Base-by-base conservation (phyloP, 2,888 invertebrate species). In the Spicauda simplicius region DNA sequence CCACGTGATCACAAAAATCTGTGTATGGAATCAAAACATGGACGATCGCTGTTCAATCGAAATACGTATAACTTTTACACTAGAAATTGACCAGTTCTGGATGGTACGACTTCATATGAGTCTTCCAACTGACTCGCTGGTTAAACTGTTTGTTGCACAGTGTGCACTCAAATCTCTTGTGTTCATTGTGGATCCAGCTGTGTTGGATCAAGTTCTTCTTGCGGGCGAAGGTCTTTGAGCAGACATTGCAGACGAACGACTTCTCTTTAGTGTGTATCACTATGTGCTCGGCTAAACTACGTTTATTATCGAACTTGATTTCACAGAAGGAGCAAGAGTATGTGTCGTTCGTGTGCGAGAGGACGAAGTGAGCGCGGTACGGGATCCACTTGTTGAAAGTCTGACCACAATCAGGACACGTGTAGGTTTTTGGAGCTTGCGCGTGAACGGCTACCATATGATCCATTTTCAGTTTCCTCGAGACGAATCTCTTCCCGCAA, bases 211-310 rank as follows among this genome's bases (percentile, higher is more conserved):
- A 70, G 1, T 83, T 85, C n/a, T 84, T 84, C 71, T 87, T 88
- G 19, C 88, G 78, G 1, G 83, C 79, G 71, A 91, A 91, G 0
- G 79, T 75, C 65, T 93, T 94, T 0, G 84, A 74, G 66, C 94
- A 94, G 0, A 90, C 82, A n/a, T 81, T 79, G 70, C 94, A 94
- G 14, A 83, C 77, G 66, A 88, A 94, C 0, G 86, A 80, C 69
- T 91, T 93, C 60, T 88, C 88, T 10, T 88, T 90, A 0, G 92
- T 91, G 72, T 94, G 94, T 0, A 85, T 84, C 0, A 91, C 82
- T 79, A 86, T 80, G 70, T 94, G 94, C 14, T 87, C 86, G 10
- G 88, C 83, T n/a, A 94, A 75, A 63, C 80, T 81, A 16, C 89
- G 83, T 65, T 91, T 91, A 0, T 82, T 82, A 57, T 85, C 88